These are phyloP conservation scores for Oryzias celebensis DNA, from an alignment of 2,113 vertebrate species.

Conservation along the genomic window DNA sequence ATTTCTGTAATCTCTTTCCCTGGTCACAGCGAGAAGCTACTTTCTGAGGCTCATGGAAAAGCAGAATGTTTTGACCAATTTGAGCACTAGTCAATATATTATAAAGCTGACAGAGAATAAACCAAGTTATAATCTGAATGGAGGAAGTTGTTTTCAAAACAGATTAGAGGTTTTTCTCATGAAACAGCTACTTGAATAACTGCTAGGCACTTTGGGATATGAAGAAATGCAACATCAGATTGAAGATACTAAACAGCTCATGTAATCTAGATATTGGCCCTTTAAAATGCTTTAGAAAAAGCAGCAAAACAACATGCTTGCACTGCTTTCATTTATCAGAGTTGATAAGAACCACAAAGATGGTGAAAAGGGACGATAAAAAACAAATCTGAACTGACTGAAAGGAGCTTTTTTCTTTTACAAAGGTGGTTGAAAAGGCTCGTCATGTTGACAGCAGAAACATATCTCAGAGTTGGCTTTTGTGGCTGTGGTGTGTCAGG, in stretches of 20 bases:
- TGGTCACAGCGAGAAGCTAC: no score
- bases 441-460: not conserved
- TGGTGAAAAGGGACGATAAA: rapidly evolving
- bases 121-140: no score
- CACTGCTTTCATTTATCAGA: not conserved
- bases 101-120: no score
- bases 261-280: not conserved
- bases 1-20: no score
- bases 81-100: no score
- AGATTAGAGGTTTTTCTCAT: no score
- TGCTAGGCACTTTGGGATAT: no score
- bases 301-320: not conserved
- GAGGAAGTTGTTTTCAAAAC: no score
- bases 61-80: no score
- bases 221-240: not conserved
- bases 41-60: no score
- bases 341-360: rapidly evolving
- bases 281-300: not conserved
- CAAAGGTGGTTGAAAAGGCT: not conserved
- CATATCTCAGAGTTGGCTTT: not conserved
- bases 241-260: not conserved
- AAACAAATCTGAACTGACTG: not conserved
- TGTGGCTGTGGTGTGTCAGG: not conserved
- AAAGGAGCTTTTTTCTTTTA: not conserved
- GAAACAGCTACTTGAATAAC: no score